phyloP scores from a whole-genome alignment of 2,888 invertebrate species.

The Metalampra italica region DNA sequence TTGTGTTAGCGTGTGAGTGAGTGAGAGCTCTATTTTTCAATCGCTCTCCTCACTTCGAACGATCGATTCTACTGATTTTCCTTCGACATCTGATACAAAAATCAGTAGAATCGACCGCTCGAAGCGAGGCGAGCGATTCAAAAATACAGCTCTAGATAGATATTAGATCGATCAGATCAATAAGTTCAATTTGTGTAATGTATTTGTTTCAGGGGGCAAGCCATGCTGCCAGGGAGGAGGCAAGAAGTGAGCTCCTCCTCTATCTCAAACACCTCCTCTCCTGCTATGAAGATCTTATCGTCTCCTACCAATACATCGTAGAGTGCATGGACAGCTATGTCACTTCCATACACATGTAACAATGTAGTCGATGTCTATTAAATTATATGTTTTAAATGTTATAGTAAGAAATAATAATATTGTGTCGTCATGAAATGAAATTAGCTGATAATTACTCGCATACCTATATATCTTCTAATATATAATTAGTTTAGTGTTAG shows the following conservation, averaged over 20 bases:
- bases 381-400: constrained; percentile 32
- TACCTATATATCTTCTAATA: constrained; percentile 4
- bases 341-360: constrained; percentile 2
- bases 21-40: too few relatives aligned
- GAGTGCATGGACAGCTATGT: neutral
- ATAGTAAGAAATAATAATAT: constrained; percentile 26
- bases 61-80: too few relatives aligned
- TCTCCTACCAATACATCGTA: neutral
- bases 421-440: constrained; percentile 55
- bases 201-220: constrained; percentile 50
- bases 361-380: constrained; percentile 29
- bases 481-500: constrained; percentile 14
- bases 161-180: too few relatives aligned
- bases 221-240: constrained; percentile 63
- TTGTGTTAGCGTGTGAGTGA: too few relatives aligned
- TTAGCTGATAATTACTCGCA: constrained; percentile 16
- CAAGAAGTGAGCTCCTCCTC: constrained; percentile 36
- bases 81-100: too few relatives aligned
- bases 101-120: too few relatives aligned
- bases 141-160: too few relatives aligned
- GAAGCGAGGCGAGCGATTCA: too few relatives aligned
- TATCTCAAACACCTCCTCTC: neutral
- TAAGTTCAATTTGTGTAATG: neutral
- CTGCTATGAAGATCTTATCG: constrained; percentile 1
- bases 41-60: too few relatives aligned